Conservation (phyloP, 2,888 invertebrate species). For the Sphinx pinastri region DNA sequence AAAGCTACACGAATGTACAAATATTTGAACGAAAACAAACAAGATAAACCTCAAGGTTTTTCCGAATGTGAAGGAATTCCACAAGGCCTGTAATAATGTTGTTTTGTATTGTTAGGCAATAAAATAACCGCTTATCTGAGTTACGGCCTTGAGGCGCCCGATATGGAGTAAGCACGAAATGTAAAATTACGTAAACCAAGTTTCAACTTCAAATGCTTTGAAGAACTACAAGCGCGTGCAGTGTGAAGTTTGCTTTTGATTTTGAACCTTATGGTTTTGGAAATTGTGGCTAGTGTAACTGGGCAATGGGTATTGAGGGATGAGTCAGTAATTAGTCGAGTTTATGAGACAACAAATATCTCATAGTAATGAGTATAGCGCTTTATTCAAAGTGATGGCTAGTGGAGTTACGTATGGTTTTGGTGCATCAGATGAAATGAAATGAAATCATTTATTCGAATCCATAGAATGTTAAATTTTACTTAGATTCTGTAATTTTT, state of each 20-base stretch:
- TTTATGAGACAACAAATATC: no score
- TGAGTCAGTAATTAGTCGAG: no score
- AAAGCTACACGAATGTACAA: background rate
- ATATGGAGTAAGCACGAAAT: slow-evolving; percentile 24
- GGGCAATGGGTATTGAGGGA: no score
- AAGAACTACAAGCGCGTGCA: background rate
- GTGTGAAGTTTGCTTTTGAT: slow-evolving; percentile 2
- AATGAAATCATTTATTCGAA: no score
- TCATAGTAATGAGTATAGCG: no score
- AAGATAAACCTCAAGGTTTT: slow-evolving; percentile 6
- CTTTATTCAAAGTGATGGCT: no score
- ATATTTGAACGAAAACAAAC: background rate
- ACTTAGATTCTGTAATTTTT: no score
- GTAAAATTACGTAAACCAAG: slow-evolving; percentile 18
- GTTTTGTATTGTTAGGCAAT: slow-evolving; percentile 20
- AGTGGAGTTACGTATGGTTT: no score
- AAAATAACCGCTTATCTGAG: slow-evolving; percentile 26
- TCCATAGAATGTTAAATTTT: no score
- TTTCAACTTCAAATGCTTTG: background rate
- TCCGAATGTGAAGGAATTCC: slow-evolving; percentile 9
- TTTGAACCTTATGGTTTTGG: background rate
- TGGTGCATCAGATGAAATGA: no score
- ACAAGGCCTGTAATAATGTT: slow-evolving; percentile 9
- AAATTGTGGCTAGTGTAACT: no score
- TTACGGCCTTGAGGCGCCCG: slow-evolving; percentile 15